Base-by-base conservation (phyloP, 2,797 vertebrate species). In the Pelodytes ibericus region DNA sequence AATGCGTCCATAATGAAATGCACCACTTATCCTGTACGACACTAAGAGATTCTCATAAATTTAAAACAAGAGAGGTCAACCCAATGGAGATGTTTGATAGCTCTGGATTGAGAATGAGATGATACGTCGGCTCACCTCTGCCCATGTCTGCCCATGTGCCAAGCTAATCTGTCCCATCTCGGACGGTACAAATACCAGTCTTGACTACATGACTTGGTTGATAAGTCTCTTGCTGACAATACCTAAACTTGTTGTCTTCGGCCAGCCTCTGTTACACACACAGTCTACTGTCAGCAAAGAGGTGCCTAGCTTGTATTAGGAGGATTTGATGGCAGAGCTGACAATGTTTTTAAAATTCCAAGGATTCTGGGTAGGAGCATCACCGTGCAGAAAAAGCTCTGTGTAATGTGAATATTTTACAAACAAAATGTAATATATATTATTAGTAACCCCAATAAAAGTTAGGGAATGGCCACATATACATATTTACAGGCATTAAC, bases 1-100 rank as follows among this genome's bases (percentile, higher is more conserved):
- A 91, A 90, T 90, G 87, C 89, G 88, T 87, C 84, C 89, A 86
- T 90, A 91, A 90, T 89, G 86, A 91, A 91, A 90, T 90, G 85
- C 86, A 86, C 84, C 83, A 88, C 86, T 89, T 89, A 88, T 76
- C 81, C 84, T 86, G 85, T 83, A 88, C 88, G 87, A 89, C 86
- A 89, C 85, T 44, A 44, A 44, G 11, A 3, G 15, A 44, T 44
- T 44, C 41, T 44, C 41, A 44, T 44, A 44, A 44, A 44, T 44
- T 44, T 13, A 44, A 44, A 44, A 44, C 41, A 44, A 44, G 41
- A 44, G 15, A 16, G 41, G 41, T 44, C 41, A 44, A 44, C 41
- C 13, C 11, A 44, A 44, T 15, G 13, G 41, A 44, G 41, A 10
- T 44, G 41, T 44, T 44, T 16, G 1, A 44, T 44, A 44, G 41